Evolutionary conservation across 30 jellyfish, hydroid and myxozoan genomes (phyloP), one percentile per base, ranked within the genome.

Genomic region (Cassiopea andromeda): DNA sequence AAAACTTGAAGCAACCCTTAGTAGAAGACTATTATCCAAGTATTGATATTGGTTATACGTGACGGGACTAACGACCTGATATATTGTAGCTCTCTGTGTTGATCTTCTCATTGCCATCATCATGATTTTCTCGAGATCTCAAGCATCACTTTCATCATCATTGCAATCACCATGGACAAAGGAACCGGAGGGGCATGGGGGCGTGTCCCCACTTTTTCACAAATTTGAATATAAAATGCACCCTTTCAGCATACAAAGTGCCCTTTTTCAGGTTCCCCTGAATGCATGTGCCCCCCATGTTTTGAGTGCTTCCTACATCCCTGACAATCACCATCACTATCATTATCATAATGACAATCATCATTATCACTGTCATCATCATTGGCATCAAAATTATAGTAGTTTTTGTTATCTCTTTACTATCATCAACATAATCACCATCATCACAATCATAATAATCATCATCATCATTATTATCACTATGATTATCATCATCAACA

Each of bases 1-100:
- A 76, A 70, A 91, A 96, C 78, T 73, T 96, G 69, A 58, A 87
- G 66, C 44, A 81, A 38, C 99, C 99, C 1, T 71, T 96, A 19
- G 90, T 90, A 17, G 85, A 80, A 43, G 97, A 94, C 44, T 69
- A 50, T 68, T 18, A 72, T 59, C 16, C 79, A 8, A 70, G 27
- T 5, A 19, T 16, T 1, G 54, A 14, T 19, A 19, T 8, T 70
- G 49, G 38, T 70, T 2, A 70, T 70, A 43, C 79, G 16, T 70
- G 79, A 70, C 5, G 50, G 15, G 7, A 70, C 15, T 19, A 70
- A 70, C 79, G 15, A 70, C 0, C 5, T 14, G 73, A 9, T 54
- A 54, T 54, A 10, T 54, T 54, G 64, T 54, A 54, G 7, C 12
- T 54, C 64, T 27, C 64, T 54, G 64, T 3, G 64, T 54, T 54